Conservation (phyloP, 2,113 vertebrate genomes). For the Scartelaos histophorus region DNA sequence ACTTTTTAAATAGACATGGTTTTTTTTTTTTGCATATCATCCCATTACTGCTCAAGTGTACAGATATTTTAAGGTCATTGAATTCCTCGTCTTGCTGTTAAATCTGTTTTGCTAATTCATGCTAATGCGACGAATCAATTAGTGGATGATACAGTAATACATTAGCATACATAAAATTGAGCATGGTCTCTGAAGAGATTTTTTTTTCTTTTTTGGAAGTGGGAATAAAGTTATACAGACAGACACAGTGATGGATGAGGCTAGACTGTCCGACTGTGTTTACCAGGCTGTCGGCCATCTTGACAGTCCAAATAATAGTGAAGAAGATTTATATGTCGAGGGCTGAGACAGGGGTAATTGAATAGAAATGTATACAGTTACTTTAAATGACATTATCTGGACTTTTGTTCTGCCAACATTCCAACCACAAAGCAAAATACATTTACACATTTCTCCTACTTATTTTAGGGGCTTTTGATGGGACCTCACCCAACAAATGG, state of each 20-base stretch:
- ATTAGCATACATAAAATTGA: constrained; percentile 35
- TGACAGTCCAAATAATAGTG: constrained; percentile 13
- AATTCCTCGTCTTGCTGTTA: not conserved
- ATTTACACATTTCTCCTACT: no score
- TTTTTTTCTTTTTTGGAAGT: not conserved
- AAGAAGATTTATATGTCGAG: not conserved
- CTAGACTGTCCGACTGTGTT: not conserved
- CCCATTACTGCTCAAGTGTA: not conserved
- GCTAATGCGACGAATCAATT: constrained; percentile 25
- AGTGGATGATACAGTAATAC: constrained; percentile 22
- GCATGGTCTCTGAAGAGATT: constrained; percentile 15
- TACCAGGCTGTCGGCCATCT: constrained; percentile 13
- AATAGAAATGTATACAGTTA: not conserved
- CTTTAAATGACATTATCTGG: not conserved
- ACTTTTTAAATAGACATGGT: not conserved
- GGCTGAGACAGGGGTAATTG: not conserved
- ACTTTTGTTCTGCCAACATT: not conserved
- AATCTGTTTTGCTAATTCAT: constrained; percentile 44
- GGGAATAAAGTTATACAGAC: constrained; percentile 14
- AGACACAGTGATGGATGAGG: constrained; percentile 40
- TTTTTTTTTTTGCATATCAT: not conserved
- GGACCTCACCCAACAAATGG: no score
- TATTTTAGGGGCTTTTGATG: no score
- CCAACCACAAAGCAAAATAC: not conserved
- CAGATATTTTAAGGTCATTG: not conserved